phyloP scores from a whole-genome alignment of 2,113 vertebrate genomes.

The Plestiodon gilberti region DNA sequence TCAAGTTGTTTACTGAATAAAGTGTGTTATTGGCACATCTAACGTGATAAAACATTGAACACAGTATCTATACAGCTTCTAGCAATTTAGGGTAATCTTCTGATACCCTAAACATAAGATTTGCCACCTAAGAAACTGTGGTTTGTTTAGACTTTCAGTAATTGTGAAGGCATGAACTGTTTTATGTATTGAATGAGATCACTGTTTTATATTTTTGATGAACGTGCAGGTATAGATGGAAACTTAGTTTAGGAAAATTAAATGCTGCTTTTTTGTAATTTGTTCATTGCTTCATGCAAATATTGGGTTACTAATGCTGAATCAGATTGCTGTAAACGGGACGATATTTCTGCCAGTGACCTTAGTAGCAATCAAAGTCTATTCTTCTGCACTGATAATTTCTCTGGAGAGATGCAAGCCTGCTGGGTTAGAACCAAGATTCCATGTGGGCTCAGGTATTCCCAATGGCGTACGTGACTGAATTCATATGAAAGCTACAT shows the following conservation, averaged over 20 bases:
- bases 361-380: constrained; percentile 75
- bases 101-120: constrained; percentile 85
- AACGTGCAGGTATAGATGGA: constrained; percentile 84
- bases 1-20: constrained; percentile 80
- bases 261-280: constrained; percentile 83
- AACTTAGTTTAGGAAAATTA: constrained; percentile 81
- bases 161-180: constrained; percentile 78
- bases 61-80: constrained; percentile 83
- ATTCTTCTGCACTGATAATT: constrained; percentile 77
- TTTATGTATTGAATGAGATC: constrained; percentile 78
- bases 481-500: constrained; percentile 73
- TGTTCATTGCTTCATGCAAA: constrained; percentile 88
- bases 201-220: constrained; percentile 77
- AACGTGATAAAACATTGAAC: constrained; percentile 84
- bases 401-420: constrained; percentile 78
- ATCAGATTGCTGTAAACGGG: constrained; percentile 82
- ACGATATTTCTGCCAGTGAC: constrained; percentile 82
- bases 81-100: constrained; percentile 82
- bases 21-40: constrained; percentile 88
- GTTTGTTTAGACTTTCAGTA: constrained; percentile 74
- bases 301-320: constrained; percentile 84
- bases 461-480: constrained; percentile 75
- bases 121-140: constrained; percentile 80
- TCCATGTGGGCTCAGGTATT: constrained; percentile 77
- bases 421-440: constrained; percentile 79